Evolutionary conservation across 2,113 vertebrate species (phyloP), one percentile per base, ranked within the genome.

Genomic region (Spermophilus dauricus): DNA sequence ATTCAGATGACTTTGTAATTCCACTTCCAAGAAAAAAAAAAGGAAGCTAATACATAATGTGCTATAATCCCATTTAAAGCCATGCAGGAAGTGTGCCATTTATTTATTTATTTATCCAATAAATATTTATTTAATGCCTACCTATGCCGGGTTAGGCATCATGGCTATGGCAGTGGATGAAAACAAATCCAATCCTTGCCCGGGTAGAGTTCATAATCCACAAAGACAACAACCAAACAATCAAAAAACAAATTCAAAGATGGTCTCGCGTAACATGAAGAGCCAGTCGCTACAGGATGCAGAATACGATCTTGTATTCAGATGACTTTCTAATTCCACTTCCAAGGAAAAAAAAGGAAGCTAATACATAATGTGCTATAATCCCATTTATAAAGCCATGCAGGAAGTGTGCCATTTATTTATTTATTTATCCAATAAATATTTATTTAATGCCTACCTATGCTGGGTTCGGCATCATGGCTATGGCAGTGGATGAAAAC

Each of bases 401-500:
- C 34, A 85, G 34, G 69, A 98, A 88, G 20, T 87, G 8, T 85
- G 34, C 7, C 77, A 58, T 75, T 82, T 80, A 69, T 87, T 56
- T n/a, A 48, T 73, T 39, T 72, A 63, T 82, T 75, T 76, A 56
- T 84, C 61, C 26, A 78, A 30, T 65, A 58, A 76, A 30, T 85
- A n/a, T 56, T 70, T 77, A 80, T 84, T 88, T 85, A 88, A 63
- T 87, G 30, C n/a, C 63, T 84, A 37, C 58, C 83, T 88, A 26
- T 95, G n/a, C 58, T 58, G 61, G 22, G 77, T 76, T 91, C 85
- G 34, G 72, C 17, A 34, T 34, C 93, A 42, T 82, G 42, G 34
- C 45, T 88, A 67, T n/a, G 51, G 30, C 13, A 2, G 17, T 88
- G 37, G 32, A 0, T 80, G 39, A 92, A 78, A 90, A 82, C 6